These are phyloP conservation scores for Anseranas semipalmata DNA, from an alignment of 2,113 vertebrate species.

Conservation along the genomic window DNA sequence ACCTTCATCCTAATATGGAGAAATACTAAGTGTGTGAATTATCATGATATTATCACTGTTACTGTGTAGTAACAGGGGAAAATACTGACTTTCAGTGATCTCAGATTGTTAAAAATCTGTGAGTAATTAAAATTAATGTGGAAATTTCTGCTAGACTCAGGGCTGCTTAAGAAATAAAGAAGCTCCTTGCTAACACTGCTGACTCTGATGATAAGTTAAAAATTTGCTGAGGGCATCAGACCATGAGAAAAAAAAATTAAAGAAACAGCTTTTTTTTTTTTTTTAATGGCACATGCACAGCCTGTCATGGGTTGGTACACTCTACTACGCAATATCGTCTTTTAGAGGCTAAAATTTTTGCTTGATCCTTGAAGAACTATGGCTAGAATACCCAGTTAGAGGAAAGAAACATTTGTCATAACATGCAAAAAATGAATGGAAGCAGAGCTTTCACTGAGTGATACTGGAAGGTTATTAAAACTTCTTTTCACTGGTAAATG, in stretches of 20 bases:
- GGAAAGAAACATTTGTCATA: background rate
- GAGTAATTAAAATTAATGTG: conserved; percentile 52
- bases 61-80: background rate
- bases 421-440: background rate
- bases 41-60: background rate
- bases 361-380: background rate
- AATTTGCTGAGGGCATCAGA: conserved; percentile 25
- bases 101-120: conserved; percentile 34
- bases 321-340: background rate
- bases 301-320: background rate
- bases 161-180: conserved; percentile 34
- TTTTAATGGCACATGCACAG: background rate
- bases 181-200: background rate
- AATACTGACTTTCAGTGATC: conserved; percentile 35
- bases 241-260: background rate
- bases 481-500: background rate
- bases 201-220: conserved; percentile 17
- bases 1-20: background rate
- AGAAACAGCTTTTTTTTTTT: background rate
- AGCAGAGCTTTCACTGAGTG: background rate
- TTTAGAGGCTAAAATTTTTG: background rate
- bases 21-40: background rate
- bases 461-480: background rate
- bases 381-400: background rate
- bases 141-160: conserved; percentile 22